Base-by-base conservation (phyloP, 2,797 vertebrate genomes). In the Lacerta viridis region DNA sequence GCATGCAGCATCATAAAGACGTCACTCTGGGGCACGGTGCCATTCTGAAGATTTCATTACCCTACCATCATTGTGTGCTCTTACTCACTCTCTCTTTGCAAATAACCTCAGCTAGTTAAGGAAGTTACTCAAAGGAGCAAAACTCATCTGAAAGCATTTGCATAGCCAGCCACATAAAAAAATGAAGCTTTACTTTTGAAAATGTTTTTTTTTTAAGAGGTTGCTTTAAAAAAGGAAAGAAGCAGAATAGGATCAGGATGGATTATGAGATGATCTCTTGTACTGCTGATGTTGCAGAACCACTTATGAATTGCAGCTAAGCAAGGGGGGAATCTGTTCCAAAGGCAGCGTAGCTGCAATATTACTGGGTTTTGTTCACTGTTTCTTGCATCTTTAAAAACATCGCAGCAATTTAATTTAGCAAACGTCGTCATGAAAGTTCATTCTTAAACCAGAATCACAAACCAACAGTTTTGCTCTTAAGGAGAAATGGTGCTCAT, bases 371-470 rank as follows among this genome's bases (percentile, higher is more conserved):
- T 76, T 11, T 29, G 61, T 33, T 25, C 18, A 6, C 64, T 41
- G 25, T 46, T 43, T 25, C n/a, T 25, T 20, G 18, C 41, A 13
- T 43, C 25, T 87, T 80, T 18, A 4, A 27, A n/a, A 74, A 36
- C 3, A 0, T 0, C 4, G 0, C 3, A 69, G 15, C 13, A 13
- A 59, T 41, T 2, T 0, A 13, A 66, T 41, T 2, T 0, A 27
- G 17, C 15, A 4, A 41, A 15, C 66, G 3, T 33, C n/a, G 1
- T 78, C 55, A 2, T 78, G 18, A 64, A 13, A 80, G n/a, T 76
- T 4, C 20, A 2, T 1, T 55, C 59, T 33, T n/a, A 7, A n/a
- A 29, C 69, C 11, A 72, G 27, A 76, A 76, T 61, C 69, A 69
- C 11, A 20, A 11, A 27, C 27, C 79, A 27, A 69, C 17, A 7